Base-by-base conservation (phyloP, 1,140 invertebrate species). In the Hormaphis cornu region DNA sequence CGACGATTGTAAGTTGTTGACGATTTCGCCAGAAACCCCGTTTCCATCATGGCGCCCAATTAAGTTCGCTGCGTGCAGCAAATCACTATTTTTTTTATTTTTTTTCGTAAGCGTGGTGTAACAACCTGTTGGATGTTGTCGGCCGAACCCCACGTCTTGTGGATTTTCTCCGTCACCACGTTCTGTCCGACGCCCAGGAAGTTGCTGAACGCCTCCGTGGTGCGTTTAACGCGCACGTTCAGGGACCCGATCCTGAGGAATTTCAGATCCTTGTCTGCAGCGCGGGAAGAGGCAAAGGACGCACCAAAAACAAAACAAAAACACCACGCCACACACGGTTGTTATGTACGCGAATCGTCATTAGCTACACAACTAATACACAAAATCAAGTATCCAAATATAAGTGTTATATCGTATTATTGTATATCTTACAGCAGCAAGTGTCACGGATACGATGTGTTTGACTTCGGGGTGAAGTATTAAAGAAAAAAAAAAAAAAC, bases 241-340 rank as follows among this genome's bases (percentile, higher is more conserved):
- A 95, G 79, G 9, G 91, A 95, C 73, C 91, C 91, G 81, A 94
- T 93, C 74, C 91, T 84, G 72, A 93, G 84, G 79, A 95, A 93
- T 75, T 89, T 85, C 80, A 85, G 83, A 80, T 91, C 89, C 83
- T 89, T 90, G 80, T 91, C 89, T 88, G 80, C 72, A 79, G 74
- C 73, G 28, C 12, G 61, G 16, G 20, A 44, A 28, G 20, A 42
- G n/a, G 20, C 50, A 18, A 74, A 71, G 73, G 52, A 72, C 56
- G 73, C 28, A 71, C 58, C 71, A 54, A 37, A 61, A 54, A 72
- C 37, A 69, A 44, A 63, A 46, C 59, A 22, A 46, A 48, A 9
- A 20, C 33, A 20, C 35, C 30, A 35, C 53, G 3, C 5, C 24
- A 14, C 28, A 26, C 16, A 33, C 30, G 9, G 9, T 33, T 33